These are phyloP conservation scores for Taeniopygia guttata DNA, from an alignment of 2,797 vertebrate species.

Conservation along the genomic window DNA sequence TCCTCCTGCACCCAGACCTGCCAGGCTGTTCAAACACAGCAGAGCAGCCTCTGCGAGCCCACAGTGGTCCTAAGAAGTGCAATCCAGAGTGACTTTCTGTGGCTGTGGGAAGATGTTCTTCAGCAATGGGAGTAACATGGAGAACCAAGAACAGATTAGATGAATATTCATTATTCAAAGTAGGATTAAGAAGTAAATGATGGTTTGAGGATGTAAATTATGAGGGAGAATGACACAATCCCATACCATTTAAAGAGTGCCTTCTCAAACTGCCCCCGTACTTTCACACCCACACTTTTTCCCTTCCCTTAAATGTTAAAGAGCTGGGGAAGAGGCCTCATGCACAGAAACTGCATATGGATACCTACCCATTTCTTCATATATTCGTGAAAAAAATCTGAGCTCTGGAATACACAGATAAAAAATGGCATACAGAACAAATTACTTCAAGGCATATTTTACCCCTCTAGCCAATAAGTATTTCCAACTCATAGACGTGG, in stretches of 20 bases:
- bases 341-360: background rate
- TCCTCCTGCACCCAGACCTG: background rate
- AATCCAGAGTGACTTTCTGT: background rate
- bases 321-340: background rate
- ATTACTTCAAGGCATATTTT: background rate
- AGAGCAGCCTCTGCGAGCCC: background rate
- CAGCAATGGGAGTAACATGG: background rate
- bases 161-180: slow-evolving; percentile 30
- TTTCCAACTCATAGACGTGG: background rate
- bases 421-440: background rate
- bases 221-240: slow-evolving; percentile 32
- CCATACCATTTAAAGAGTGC: slow-evolving; percentile 14
- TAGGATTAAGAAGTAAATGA: slow-evolving; percentile 20
- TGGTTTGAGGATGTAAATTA: slow-evolving; percentile 2
- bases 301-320: slow-evolving; percentile 28
- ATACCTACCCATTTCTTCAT: background rate
- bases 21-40: background rate
- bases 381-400: background rate
- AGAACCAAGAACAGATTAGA: background rate
- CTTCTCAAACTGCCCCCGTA: slow-evolving; percentile 29
- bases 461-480: background rate
- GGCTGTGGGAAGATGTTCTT: background rate
- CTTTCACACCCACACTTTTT: slow-evolving; percentile 33
- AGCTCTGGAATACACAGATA: background rate
- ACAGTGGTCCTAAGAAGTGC: background rate